Conservation (phyloP, 1,140 invertebrate species). For the Notospermus geniculatus region DNA sequence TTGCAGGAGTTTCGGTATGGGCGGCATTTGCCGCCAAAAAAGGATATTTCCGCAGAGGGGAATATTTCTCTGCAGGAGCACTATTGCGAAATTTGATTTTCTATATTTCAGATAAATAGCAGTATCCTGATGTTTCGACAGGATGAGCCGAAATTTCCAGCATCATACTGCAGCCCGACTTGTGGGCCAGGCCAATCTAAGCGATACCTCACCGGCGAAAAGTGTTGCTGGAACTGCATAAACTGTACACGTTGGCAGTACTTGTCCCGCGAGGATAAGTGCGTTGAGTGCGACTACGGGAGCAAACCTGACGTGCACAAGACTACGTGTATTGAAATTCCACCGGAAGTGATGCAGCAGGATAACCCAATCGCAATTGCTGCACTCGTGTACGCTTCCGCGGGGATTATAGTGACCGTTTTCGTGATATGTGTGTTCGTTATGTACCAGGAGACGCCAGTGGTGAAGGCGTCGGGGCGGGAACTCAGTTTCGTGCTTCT, state of each 20-base stretch:
- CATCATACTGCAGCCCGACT: conserved; percentile 84
- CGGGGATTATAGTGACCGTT: conserved; percentile 54
- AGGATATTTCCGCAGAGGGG: no score
- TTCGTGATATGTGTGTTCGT: conserved; percentile 37
- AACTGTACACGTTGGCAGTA: conserved; percentile 85
- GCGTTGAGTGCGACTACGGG: conserved; percentile 76
- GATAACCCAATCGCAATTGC: conserved; percentile 50
- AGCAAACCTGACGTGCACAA: conserved; percentile 76
- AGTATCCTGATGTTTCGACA: conserved; percentile 40
- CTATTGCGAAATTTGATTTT: not conserved
- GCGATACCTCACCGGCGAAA: conserved; percentile 85
- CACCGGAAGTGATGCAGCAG: conserved; percentile 77
- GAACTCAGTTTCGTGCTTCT: conserved; percentile 55
- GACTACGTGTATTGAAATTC: conserved; percentile 73
- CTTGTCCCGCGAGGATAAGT: conserved; percentile 75
- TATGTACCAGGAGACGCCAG: conserved; percentile 45
- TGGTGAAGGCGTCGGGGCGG: conserved; percentile 54
- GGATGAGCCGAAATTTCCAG: conserved; percentile 71
- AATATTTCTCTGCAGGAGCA: no score
- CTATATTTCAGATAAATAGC: conserved; percentile 29
- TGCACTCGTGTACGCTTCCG: conserved; percentile 56
- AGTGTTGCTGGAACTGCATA: conserved; percentile 95
- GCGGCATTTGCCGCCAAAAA: no score
- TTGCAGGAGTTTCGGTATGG: no score
- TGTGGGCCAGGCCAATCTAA: conserved; percentile 85